These are phyloP conservation scores for Salpingus planirostris DNA, from an alignment of 2,888 invertebrate genomes.

Conservation along the genomic window DNA sequence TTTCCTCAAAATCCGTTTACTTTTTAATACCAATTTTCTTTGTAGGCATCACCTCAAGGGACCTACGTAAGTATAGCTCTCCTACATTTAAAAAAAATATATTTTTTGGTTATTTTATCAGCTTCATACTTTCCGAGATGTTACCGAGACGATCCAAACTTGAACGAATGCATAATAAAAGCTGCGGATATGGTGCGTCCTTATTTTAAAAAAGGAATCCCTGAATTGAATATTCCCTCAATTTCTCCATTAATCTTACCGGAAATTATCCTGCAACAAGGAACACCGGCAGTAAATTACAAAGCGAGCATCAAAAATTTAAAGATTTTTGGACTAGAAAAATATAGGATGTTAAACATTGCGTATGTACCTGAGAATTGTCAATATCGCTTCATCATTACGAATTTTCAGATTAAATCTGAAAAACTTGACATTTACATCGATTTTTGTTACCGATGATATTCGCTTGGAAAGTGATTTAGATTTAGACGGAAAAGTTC, in stretches of 20 bases:
- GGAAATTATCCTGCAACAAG: conserved; percentile 21
- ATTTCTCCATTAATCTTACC: conserved; percentile 40
- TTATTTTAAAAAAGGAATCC: conserved; percentile 37
- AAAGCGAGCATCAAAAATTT: conserved; percentile 7
- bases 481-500: not conserved
- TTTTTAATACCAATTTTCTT: too few species aligned
- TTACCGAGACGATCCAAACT: conserved; percentile 36
- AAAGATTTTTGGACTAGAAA: conserved; percentile 8
- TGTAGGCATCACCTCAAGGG: too few species aligned
- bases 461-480: too few species aligned
- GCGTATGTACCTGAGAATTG: too few species aligned
- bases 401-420: too few species aligned
- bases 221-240: conserved; percentile 37
- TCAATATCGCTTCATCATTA: too few species aligned
- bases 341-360: too few species aligned
- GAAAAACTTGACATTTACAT: too few species aligned
- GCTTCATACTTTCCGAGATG: conserved; percentile 40
- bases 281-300: conserved; percentile 5
- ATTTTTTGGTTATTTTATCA: conserved; percentile 16
- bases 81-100: not conserved
- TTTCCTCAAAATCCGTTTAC: too few species aligned
- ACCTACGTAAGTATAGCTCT: conserved; percentile 5
- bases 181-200: conserved; percentile 37
- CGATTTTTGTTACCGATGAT: too few species aligned
- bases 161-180: conserved; percentile 39